Evolutionary conservation across 2,797 vertebrate species (phyloP).

Genomic region (Crax fasciolata): DNA sequence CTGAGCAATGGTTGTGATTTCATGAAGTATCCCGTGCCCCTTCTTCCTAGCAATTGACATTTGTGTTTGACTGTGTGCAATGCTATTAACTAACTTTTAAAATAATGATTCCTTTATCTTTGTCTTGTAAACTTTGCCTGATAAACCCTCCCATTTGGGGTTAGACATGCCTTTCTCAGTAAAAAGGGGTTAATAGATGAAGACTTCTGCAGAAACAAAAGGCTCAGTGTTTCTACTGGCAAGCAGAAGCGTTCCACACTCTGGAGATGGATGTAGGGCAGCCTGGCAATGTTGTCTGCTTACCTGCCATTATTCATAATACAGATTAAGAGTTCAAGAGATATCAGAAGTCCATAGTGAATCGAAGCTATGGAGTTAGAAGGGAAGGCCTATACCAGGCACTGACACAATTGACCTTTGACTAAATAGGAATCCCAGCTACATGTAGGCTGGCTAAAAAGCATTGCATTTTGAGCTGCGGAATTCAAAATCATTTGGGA

Average conservation of each 20-base stretch:
- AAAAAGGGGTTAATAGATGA: slow-evolving; percentile 29
- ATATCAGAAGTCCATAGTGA: neutral
- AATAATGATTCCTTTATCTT: neutral
- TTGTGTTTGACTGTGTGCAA: slow-evolving; percentile 23
- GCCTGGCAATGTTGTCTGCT: slow-evolving; percentile 15
- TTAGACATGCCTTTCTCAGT: neutral
- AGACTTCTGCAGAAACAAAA: neutral
- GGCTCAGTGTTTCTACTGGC: slow-evolving; percentile 3
- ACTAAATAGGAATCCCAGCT: neutral
- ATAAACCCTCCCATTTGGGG: neutral
- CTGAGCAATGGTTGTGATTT: slow-evolving; percentile 84
- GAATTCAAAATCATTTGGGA: neutral
- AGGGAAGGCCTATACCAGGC: neutral
- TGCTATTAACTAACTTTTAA: slow-evolving; percentile 52
- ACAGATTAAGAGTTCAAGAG: slow-evolving; percentile 13
- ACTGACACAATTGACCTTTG: neutral
- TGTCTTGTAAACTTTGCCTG: neutral
- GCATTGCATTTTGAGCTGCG: neutral
- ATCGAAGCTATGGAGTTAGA: neutral
- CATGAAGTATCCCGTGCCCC: slow-evolving; percentile 81
- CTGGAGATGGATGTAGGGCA: slow-evolving; percentile 18
- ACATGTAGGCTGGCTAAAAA: neutral
- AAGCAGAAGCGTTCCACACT: slow-evolving; percentile 8
- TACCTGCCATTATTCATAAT: slow-evolving; percentile 44
- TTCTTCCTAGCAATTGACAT: slow-evolving; percentile 10